Base-by-base conservation (phyloP, 2,888 invertebrate species). In the Pachydiplax longipennis region DNA sequence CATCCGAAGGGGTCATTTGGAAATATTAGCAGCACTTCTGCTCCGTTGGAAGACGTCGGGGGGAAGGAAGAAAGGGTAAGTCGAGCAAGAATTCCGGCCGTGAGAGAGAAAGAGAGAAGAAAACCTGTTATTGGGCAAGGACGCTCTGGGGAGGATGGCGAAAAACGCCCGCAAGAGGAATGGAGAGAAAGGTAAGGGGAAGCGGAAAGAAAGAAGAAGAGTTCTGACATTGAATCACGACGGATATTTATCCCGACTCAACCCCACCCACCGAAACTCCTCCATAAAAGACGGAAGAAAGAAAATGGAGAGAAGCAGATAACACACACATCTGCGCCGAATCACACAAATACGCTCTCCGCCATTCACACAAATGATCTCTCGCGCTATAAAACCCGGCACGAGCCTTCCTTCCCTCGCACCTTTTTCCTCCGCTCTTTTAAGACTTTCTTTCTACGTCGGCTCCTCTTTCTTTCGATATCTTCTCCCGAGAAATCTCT, bases 211-310 rank as follows among this genome's bases (percentile, higher is more conserved):
- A n/a, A 25, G 87, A 40, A 87, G 87, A 61, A 37, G 87, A 87
- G 65, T 87, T 37, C 87, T 87, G 87, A 87, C 87, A 87, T 87
- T 87, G 87, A 87, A 87, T 87, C 87, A 87, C 87, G 61, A 61
- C 87, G 58, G 87, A 61, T 87, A 87, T 61, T 87, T 87, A 87
- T 87, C 87, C 87, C 61, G 22, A 53, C 58, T 18, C 25, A 5
- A 44, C 53, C 83, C 58, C n/a, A 25, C 87, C 37, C 13, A 40
- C 44, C 40, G 25, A 61, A 37, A 44, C 87, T 53, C 83, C 25
- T 15, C 83, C 83, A 81, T 35, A 81, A 81, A 37, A 37, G 31
- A 35, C n/a, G 80, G 80, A 35, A 80, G n/a, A 15, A n/a, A 25
- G 12, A 40, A 22, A 48, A 82, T n/a, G 82, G 22, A 58, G 53